Base-by-base conservation (phyloP, 2,888 invertebrate genomes). In the Lissocephala sabroskyi region DNA sequence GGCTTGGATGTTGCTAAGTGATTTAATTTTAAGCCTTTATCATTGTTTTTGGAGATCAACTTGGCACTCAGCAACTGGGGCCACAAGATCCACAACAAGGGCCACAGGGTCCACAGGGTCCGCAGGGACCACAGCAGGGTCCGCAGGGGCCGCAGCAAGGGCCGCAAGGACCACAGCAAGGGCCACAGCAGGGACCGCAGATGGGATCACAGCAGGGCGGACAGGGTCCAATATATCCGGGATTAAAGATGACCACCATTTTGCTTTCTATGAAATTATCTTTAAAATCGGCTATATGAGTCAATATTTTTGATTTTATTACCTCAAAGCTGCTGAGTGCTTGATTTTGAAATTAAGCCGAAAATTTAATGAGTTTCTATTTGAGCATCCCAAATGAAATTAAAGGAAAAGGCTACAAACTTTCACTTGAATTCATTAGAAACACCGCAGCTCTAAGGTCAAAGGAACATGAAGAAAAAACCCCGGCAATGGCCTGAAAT, bases 181-280 rank as follows among this genome's bases (percentile, higher is more conserved):
- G 30, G 3, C 7, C 5, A 30, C 30, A 30, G 30, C 30, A 30
- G 11, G 26, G 26, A 6, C n/a, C 30, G 6, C 4, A 11, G 3
- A 3, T 10, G 10, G 7, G 14, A 18, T 19, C 10, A 16, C 14
- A 30, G 13, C 46, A 36, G 35, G 36, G 30, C 10, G 43, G 29
- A 13, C 16, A 30, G 35, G 30, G 36, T 10, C 40, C 40, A n/a
- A 51, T 30, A 14, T 47, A 46, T 5, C 43, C 40, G 23, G 47
- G 51, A 47, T 35, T 51, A 16, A 47, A 47, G 1, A 43, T 13
- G 5, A 19, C 47, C 18, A 0, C 2, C 39, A 44, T 37, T 7
- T 23, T 23, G n/a, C n/a, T n/a, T n/a, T n/a, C n/a, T n/a, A n/a
- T n/a, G n/a, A n/a, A n/a, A n/a, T n/a, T n/a, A n/a, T n/a, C n/a